These are phyloP conservation scores for Eutrigla gurnardus DNA, from an alignment of 2,797 vertebrate species.

Conservation along the genomic window DNA sequence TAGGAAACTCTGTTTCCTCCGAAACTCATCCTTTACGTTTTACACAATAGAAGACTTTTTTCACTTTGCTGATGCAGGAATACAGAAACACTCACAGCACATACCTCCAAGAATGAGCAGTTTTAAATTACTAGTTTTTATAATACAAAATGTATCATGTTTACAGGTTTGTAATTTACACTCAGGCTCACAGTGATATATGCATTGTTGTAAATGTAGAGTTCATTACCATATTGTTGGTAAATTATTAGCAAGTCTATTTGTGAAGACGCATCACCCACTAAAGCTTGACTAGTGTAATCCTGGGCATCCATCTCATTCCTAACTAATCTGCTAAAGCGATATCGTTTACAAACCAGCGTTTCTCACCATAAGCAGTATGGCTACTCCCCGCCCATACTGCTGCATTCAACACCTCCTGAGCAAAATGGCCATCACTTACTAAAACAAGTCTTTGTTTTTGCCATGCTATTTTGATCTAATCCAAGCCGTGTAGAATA, in stretches of 20 bases:
- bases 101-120: neutral
- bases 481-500: slow-evolving; percentile 35
- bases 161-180: neutral
- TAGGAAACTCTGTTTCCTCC: neutral
- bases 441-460: slow-evolving; percentile 73
- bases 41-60: neutral
- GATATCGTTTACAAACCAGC: slow-evolving; percentile 69
- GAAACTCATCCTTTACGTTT: neutral
- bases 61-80: slow-evolving; percentile 5
- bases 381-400: slow-evolving; percentile 75
- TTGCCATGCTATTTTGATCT: slow-evolving; percentile 65
- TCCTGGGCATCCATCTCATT: slow-evolving; percentile 61
- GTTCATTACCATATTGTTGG: neutral
- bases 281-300: neutral
- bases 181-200: neutral
- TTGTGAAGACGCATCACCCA: slow-evolving; percentile 9
- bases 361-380: slow-evolving; percentile 77
- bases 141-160: neutral
- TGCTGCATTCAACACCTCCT: slow-evolving; percentile 77
- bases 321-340: slow-evolving; percentile 78
- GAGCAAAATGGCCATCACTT: slow-evolving; percentile 70
- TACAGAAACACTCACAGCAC: neutral
- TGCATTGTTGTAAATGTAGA: neutral
- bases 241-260: neutral
- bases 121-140: neutral